Percentiles rank a stretch among this genome's conserved stretches.
Conservation (phyloP, 2,113 vertebrate genomes). For the Euleptes europaea region DNA sequence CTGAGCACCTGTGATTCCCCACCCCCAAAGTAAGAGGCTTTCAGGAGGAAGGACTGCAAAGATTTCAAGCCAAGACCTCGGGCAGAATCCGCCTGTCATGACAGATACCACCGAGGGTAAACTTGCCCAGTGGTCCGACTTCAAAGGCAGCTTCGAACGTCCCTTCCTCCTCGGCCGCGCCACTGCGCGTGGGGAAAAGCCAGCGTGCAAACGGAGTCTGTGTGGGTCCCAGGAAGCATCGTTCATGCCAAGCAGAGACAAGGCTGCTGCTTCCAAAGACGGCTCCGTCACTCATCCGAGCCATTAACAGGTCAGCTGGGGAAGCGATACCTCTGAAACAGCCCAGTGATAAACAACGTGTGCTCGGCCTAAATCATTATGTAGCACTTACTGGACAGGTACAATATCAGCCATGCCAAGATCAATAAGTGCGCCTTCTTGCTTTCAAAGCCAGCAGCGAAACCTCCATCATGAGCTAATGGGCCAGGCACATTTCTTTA, state of each 20-base stretch:
- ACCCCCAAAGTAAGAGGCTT: too few species aligned
- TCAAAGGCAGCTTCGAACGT: too few species aligned
- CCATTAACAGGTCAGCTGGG: conserved; percentile 1
- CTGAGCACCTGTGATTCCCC: too few species aligned
- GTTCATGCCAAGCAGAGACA: not conserved
- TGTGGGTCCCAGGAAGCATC: not conserved
- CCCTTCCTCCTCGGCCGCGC: not conserved
- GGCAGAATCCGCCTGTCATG: too few species aligned
- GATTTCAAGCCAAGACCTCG: too few species aligned
- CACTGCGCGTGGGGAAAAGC: not conserved
- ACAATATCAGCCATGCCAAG: not conserved
- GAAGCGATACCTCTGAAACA: not conserved
- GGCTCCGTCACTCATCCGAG: not conserved
- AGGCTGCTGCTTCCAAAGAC: not conserved
- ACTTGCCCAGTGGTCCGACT: too few species aligned
- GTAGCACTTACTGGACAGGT: not conserved
- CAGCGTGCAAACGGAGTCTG: not conserved
- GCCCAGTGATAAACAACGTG: not conserved
- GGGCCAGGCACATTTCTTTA: not conserved
- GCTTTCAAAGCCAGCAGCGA: conserved; percentile 17
- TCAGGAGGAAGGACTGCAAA: too few species aligned
- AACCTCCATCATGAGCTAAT: conserved; percentile 3
- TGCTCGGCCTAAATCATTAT: not conserved
- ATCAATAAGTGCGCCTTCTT: conserved; percentile 24
- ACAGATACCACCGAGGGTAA: too few species aligned